These are phyloP conservation scores for Tineola bisselliella DNA, from an alignment of 2,888 invertebrate genomes.

Conservation along the genomic window DNA sequence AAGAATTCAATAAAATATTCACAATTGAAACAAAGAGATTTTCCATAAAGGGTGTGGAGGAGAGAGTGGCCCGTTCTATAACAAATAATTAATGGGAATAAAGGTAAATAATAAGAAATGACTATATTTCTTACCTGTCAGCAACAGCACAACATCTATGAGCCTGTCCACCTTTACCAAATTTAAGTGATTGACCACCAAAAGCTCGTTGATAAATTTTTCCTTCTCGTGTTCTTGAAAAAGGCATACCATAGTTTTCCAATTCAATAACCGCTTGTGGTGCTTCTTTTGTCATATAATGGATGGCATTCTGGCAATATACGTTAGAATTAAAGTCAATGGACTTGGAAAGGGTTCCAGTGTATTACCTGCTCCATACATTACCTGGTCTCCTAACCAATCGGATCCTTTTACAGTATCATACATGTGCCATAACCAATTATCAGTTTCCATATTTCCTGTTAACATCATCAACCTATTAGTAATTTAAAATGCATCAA, in stretches of 20 bases:
- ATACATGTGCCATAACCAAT: slow-evolving; percentile 98
- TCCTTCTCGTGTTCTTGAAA: slow-evolving; percentile 94
- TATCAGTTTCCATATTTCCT: slow-evolving; percentile 91
- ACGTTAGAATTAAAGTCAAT: no score
- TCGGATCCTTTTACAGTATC: slow-evolving; percentile 99
- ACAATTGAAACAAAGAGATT: slow-evolving; percentile 95
- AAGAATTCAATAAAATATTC: slow-evolving; percentile 99
- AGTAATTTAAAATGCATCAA: no score
- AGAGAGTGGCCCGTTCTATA: slow-evolving; percentile 95
- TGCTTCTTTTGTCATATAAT: slow-evolving; percentile 95
- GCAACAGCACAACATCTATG: slow-evolving; percentile 98
- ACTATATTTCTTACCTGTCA: slow-evolving; percentile 69
- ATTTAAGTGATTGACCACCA: slow-evolving; percentile 97
- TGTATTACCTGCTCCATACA: not conserved
- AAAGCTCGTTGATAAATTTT: slow-evolving; percentile 99
- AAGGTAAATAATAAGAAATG: no score
- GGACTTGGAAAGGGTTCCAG: no score
- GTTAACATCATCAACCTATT: not conserved
- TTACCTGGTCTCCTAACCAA: slow-evolving; percentile 93
- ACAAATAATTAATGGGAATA: no score
- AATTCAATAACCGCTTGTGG: slow-evolving; percentile 90
- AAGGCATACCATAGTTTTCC: slow-evolving; percentile 97
- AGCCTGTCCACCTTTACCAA: slow-evolving; percentile 98
- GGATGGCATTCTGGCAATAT: slow-evolving; percentile 86
- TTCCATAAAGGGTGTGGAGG: slow-evolving; percentile 96